These are phyloP conservation scores for Pristiophorus japonicus DNA, from an alignment of 2,113 vertebrate genomes.

Conservation along the genomic window DNA sequence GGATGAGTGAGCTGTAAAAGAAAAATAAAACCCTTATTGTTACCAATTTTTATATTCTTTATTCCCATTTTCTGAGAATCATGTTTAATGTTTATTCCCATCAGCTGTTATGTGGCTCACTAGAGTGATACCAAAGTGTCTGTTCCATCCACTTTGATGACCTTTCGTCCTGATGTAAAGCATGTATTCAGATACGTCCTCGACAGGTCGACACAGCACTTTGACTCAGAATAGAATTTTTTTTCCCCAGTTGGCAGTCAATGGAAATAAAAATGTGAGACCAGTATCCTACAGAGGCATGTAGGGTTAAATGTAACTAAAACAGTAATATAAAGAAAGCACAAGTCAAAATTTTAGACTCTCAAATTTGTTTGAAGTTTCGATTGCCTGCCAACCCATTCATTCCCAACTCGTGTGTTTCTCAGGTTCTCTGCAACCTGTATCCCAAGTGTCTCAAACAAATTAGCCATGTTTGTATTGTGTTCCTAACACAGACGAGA, in stretches of 20 bases:
- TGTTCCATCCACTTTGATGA: neutral
- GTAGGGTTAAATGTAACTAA: neutral
- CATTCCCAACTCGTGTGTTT: neutral
- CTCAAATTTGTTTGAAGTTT: neutral
- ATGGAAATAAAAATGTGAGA: neutral
- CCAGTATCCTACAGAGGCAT: neutral
- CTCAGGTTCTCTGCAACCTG: neutral
- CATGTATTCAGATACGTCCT: neutral
- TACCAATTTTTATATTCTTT: neutral
- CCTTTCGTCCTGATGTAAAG: neutral
- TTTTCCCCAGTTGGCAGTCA: neutral
- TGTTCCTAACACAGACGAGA: no score
- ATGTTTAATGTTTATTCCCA: neutral
- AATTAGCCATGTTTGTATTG: no score
- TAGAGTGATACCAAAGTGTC: neutral
- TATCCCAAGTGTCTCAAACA: neutral
- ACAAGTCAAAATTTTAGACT: neutral
- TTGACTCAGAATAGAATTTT: neutral
- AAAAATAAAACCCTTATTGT: neutral
- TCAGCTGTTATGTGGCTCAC: neutral
- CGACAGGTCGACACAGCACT: neutral
- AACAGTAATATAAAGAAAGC: neutral
- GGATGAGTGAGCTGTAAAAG: neutral
- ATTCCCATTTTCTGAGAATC: neutral
- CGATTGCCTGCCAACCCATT: neutral